phyloP scores from a whole-genome alignment of 2,888 invertebrate species.

The Seira musarum region DNA sequence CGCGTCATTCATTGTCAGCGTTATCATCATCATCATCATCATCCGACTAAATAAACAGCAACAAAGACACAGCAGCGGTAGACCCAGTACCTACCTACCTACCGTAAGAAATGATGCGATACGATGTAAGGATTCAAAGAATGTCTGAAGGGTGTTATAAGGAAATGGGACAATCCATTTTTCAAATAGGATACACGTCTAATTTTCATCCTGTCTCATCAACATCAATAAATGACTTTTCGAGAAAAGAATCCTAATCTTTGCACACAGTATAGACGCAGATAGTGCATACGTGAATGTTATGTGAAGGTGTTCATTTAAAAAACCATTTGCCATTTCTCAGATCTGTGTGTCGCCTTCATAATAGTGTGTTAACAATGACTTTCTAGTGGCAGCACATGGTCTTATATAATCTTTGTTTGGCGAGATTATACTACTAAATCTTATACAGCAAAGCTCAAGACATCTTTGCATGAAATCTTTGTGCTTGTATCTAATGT shows the following conservation, averaged over 20 bases:
- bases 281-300: not conserved
- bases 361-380: constrained; percentile 28
- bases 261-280: not conserved
- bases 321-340: constrained; percentile 7
- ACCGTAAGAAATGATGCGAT: not conserved
- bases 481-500: too few relatives aligned
- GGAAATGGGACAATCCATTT: constrained; percentile 42
- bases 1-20: constrained; percentile 3
- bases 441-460: too few relatives aligned
- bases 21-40: constrained; percentile 1
- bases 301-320: not conserved
- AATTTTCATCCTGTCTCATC: constrained; percentile 24
- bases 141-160: constrained; percentile 15
- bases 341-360: constrained; percentile 4
- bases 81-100: not conserved
- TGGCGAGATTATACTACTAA: too few relatives aligned
- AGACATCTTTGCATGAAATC: too few relatives aligned
- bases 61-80: not conserved
- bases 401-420: constrained; percentile 31
- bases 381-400: constrained; percentile 29
- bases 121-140: not conserved
- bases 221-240: not conserved
- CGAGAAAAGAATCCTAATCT: not conserved
- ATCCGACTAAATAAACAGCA: constrained; percentile 3
- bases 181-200: constrained; percentile 31